Evolutionary conservation across 1,140 invertebrate species (phyloP).

Genomic region (Rhopalosiphum maidis): DNA sequence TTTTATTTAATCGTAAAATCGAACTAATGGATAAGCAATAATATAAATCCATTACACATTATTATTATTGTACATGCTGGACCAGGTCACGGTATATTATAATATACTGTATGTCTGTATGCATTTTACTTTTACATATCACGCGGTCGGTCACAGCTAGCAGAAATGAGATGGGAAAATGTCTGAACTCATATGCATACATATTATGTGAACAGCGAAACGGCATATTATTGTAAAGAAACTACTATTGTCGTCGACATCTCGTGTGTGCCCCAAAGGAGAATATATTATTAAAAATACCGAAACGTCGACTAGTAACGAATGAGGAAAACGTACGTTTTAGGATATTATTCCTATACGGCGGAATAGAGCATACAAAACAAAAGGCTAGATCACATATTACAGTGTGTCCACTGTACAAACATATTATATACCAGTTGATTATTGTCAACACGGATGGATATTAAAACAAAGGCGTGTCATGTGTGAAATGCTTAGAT

Average conservation of each 20-base stretch:
- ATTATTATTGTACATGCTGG: background rate
- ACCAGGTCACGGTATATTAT: background rate
- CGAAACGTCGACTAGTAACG: background rate
- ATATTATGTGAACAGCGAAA: background rate
- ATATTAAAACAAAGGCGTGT: background rate
- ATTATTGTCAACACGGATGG: background rate
- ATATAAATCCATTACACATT: no score
- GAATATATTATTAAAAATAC: slow-evolving; percentile 13
- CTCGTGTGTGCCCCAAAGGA: background rate
- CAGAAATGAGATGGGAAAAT: background rate
- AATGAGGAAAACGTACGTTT: slow-evolving; percentile 8
- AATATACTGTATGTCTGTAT: background rate
- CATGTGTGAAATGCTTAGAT: background rate
- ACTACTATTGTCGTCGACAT: background rate
- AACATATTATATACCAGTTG: background rate
- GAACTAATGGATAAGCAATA: no score
- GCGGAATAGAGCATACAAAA: background rate
- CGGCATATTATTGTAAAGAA: background rate
- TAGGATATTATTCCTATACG: background rate
- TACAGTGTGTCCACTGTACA: background rate
- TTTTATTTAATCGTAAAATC: background rate
- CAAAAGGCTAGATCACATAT: background rate
- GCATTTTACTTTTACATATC: background rate
- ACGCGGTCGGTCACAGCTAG: background rate
- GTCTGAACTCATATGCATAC: background rate